A percentile compares a stretch with the other conserved stretches of the same genome.
Conservation (phyloP, 1,140 invertebrate species). For the Rhagoletis pomonella region DNA sequence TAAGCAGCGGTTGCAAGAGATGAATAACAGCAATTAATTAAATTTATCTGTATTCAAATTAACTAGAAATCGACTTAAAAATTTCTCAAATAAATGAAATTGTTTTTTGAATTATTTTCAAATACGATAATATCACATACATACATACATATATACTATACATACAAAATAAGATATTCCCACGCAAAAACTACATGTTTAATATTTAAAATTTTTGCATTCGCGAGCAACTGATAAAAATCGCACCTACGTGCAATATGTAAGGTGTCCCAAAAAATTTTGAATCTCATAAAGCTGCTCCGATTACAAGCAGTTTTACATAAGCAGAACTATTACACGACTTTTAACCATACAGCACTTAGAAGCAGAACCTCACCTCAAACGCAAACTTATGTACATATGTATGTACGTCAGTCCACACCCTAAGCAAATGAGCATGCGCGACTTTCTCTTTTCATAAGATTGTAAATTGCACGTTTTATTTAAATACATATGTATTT, state of each 20-base stretch:
- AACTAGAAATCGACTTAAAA: neutral
- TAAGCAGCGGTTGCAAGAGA: neutral
- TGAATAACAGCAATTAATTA: neutral
- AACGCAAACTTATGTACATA: neutral
- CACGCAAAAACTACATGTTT: neutral
- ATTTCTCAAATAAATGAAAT: no score
- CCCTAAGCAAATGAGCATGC: neutral
- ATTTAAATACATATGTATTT: conserved; percentile 9
- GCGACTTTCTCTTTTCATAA: conserved; percentile 51
- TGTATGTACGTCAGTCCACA: no score
- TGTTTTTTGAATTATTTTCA: no score
- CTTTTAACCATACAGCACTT: neutral
- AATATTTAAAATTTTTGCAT: neutral
- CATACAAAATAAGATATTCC: neutral
- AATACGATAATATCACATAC: no score
- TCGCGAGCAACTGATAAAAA: conserved; percentile 3
- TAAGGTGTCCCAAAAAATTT: neutral
- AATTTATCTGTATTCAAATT: neutral
- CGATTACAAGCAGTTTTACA: no score
- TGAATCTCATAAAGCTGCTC: no score
- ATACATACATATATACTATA: no score
- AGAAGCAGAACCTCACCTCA: neutral
- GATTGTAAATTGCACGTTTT: conserved; percentile 42
- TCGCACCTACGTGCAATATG: neutral
- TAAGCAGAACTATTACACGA: neutral